phyloP scores from a whole-genome alignment of 2,797 vertebrate species.

The Cossypha caffra region DNA sequence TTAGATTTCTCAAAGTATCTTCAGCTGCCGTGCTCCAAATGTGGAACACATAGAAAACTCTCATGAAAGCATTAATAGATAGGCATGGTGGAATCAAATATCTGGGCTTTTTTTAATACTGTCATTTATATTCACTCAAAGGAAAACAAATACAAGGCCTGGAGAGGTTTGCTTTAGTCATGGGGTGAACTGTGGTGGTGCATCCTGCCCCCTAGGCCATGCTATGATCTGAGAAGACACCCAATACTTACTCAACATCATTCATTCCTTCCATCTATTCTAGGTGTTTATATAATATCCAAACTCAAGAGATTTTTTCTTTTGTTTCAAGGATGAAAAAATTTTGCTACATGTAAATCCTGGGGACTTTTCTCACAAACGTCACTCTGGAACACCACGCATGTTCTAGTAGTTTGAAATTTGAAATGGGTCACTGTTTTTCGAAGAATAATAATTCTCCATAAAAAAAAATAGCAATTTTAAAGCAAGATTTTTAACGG shows the following conservation, averaged over 20 bases:
- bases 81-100: neutral
- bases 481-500: rapidly evolving
- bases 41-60: neutral
- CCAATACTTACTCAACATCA: neutral
- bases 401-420: neutral
- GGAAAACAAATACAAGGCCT: neutral
- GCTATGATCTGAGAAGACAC: neutral
- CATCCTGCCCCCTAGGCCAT: neutral
- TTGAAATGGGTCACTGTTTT: neutral
- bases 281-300: neutral
- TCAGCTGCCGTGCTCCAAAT: neutral
- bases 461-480: neutral
- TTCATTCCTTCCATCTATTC: neutral
- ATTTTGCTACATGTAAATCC: neutral
- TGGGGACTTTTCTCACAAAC: neutral
- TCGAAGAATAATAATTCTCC: neutral
- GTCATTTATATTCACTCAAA: neutral
- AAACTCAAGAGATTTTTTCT: neutral
- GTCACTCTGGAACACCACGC: neutral
- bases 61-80: neutral
- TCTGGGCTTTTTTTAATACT: neutral
- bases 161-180: neutral
- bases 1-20: neutral
- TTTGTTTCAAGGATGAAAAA: neutral
- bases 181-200: neutral